A percentile compares a stretch with the other conserved stretches of the same genome.
Evolutionary conservation across 2,888 invertebrate genomes (phyloP).

Genomic region (Metallyticus violacea): DNA sequence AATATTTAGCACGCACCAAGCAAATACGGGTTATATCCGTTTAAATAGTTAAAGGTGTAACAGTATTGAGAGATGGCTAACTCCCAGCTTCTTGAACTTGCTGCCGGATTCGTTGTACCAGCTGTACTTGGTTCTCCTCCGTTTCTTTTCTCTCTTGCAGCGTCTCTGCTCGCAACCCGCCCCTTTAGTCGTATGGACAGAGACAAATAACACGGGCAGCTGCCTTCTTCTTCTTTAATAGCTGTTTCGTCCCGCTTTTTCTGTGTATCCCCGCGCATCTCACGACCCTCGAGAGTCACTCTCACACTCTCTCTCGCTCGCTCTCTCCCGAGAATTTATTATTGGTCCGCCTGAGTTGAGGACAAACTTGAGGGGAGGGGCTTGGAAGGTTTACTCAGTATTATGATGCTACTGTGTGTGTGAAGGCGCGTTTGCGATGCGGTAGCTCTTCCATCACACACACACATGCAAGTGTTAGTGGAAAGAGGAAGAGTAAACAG

Average conservation of each 20-base stretch:
- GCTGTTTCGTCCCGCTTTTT: constrained; percentile 10
- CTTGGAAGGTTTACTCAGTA: constrained; percentile 13
- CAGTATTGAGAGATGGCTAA: too few relatives aligned
- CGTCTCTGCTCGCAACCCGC: neutral
- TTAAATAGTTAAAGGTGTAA: too few relatives aligned
- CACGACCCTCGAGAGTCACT: too few relatives aligned
- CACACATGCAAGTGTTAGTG: neutral
- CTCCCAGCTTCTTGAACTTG: too few relatives aligned
- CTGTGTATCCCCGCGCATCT: too few relatives aligned
- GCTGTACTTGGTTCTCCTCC: neutral
- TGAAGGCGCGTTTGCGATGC: too few relatives aligned
- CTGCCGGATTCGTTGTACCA: neutral
- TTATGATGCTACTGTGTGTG: neutral
- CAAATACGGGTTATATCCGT: too few relatives aligned
- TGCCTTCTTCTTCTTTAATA: constrained; percentile 23
- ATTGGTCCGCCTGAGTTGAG: constrained; percentile 26
- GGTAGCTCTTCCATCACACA: neutral
- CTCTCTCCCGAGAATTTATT: constrained; percentile 17
- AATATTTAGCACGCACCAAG: too few relatives aligned
- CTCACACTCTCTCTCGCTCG: too few relatives aligned
- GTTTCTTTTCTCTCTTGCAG: too few relatives aligned
- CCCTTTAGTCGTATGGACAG: constrained; percentile 14
- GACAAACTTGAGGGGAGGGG: constrained; percentile 28
- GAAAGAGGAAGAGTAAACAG: neutral
- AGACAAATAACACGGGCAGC: constrained; percentile 29